Percentiles rank a stretch among this genome's conserved stretches.
Conservation (phyloP, 2,113 vertebrate genomes). For the Heterocephalus glaber region DNA sequence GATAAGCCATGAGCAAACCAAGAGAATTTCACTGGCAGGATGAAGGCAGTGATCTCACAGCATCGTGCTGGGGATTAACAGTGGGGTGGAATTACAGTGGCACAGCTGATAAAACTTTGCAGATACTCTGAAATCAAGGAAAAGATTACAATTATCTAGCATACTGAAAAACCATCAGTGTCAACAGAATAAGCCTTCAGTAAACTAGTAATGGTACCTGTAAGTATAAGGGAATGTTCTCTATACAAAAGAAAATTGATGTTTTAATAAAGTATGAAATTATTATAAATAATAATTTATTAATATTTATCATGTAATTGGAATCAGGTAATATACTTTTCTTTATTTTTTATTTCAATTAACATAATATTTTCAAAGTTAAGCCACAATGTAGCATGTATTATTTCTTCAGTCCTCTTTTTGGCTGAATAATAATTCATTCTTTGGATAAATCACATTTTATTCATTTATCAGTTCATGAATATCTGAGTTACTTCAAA, state of each 20-base stretch:
- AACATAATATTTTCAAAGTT: neutral
- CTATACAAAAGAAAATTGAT: neutral
- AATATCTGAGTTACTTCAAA: neutral
- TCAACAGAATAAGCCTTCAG: neutral
- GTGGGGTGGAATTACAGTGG: neutral
- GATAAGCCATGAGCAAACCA: neutral
- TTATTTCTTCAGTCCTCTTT: neutral
- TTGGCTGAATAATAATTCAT: neutral
- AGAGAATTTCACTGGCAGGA: neutral
- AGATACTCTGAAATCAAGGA: neutral
- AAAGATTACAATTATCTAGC: neutral
- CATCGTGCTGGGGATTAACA: neutral
- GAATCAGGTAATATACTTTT: neutral
- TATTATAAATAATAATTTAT: too few relatives aligned
- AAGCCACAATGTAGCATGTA: neutral
- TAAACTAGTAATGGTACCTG: neutral
- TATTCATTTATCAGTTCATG: neutral
- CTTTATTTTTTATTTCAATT: neutral
- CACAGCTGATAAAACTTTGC: neutral
- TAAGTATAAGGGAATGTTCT: neutral
- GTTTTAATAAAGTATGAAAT: neutral
- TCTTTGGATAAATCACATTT: neutral
- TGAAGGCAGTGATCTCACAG: neutral
- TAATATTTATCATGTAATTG: neutral
- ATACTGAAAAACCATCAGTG: neutral